Percentiles rank a stretch among this genome's conserved stretches.
Evolutionary conservation across 2,888 invertebrate species (phyloP).

Genomic region (Nephrotoma appendiculata): DNA sequence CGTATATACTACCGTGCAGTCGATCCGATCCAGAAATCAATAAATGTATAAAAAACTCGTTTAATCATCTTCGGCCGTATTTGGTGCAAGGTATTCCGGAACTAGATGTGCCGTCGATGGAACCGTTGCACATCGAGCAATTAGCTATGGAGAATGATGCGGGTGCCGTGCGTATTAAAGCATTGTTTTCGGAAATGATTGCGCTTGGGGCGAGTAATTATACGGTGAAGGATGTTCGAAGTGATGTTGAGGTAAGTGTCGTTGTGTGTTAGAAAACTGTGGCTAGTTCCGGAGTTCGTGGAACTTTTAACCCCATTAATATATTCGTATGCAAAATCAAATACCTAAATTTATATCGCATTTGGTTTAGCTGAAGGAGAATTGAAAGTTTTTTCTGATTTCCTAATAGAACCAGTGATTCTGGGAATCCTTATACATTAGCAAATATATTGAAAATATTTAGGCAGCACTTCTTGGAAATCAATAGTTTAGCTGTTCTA

Average conservation of each 20-base stretch:
- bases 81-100: conserved; percentile 54
- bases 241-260: conserved; percentile 19
- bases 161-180: conserved; percentile 58
- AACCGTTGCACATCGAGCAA: conserved; percentile 53
- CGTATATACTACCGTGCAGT: conserved; percentile 56
- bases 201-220: conserved; percentile 64
- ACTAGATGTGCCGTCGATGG: conserved; percentile 57
- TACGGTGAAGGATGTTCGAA: conserved; percentile 53
- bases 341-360: too few relatives aligned
- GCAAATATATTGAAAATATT: too few relatives aligned
- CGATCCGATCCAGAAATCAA: conserved; percentile 50
- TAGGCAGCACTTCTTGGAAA: too few relatives aligned
- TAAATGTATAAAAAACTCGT: conserved; percentile 48
- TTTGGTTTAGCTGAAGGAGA: too few relatives aligned
- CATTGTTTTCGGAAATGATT: conserved; percentile 59
- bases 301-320: too few relatives aligned
- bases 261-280: background rate
- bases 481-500: too few relatives aligned
- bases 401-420: too few relatives aligned
- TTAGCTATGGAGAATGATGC: conserved; percentile 66
- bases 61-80: conserved; percentile 59
- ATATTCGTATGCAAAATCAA: too few relatives aligned
- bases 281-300: too few relatives aligned
- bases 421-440: too few relatives aligned
- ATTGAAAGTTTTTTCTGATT: too few relatives aligned